Conservation (phyloP, 2,113 vertebrate genomes). For the Perca schrenkii region DNA sequence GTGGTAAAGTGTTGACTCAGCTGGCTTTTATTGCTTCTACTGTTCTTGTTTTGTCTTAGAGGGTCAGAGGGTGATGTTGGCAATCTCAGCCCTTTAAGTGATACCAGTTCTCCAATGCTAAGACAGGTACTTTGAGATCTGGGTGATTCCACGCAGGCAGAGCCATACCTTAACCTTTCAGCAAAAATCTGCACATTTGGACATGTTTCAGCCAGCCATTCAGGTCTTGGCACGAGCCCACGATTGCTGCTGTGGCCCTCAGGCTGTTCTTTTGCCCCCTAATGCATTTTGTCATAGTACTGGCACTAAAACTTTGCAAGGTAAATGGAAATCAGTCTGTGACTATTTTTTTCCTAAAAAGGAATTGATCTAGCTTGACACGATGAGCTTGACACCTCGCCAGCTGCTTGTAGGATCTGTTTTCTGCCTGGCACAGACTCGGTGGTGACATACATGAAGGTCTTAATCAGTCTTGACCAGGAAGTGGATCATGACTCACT, state of each 20-base stretch:
- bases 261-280: constrained; percentile 18
- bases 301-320: constrained; percentile 22
- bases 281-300: constrained; percentile 38
- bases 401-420: constrained; percentile 45
- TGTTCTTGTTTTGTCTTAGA: no score
- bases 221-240: constrained; percentile 11
- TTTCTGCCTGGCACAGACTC: constrained; percentile 17
- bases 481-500: constrained; percentile 6
- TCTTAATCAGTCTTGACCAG: constrained; percentile 37
- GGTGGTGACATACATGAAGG: constrained; percentile 19
- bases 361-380: constrained; percentile 40
- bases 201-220: constrained; percentile 24
- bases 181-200: neutral
- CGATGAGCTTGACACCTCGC: constrained; percentile 40
- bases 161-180: constrained; percentile 3
- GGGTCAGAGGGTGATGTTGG: neutral
- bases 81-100: neutral
- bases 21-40: neutral
- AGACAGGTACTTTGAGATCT: neutral
- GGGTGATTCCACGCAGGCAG: neutral
- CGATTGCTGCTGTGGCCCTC: constrained; percentile 3
- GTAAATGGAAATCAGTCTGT: constrained; percentile 38
- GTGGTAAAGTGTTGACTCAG: neutral
- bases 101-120: neutral
- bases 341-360: constrained; percentile 28